Conservation (phyloP, 1,140 invertebrate species). For the Choristoneura fumiferana region DNA sequence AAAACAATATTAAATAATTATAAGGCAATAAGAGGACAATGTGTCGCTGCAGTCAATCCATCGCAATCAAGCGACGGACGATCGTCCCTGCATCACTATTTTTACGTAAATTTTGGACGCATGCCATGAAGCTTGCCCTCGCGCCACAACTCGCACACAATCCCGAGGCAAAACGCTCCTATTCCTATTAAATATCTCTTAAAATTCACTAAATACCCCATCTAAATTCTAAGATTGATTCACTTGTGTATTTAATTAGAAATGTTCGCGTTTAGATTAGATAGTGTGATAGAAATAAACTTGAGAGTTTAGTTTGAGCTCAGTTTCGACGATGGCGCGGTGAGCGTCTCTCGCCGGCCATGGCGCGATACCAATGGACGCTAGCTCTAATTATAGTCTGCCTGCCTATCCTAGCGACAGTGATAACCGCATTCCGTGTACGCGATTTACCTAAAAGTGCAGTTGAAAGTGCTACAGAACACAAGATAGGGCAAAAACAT, state of each 20-base stretch:
- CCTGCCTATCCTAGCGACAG: constrained; percentile 65
- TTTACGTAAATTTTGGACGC: constrained; percentile 66
- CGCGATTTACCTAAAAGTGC: constrained; percentile 59
- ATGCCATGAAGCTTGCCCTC: constrained; percentile 62
- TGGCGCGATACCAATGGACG: constrained; percentile 67
- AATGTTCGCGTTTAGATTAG: constrained; percentile 26
- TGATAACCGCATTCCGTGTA: constrained; percentile 74
- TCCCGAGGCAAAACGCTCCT: constrained; percentile 54
- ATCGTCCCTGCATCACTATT: constrained; percentile 71
- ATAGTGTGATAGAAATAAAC: constrained; percentile 60
- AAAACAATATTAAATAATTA: no score
- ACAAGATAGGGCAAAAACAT: constrained; percentile 49
- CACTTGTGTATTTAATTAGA: constrained; percentile 43
- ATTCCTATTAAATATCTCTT: constrained; percentile 47
- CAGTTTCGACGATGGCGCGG: constrained; percentile 68
- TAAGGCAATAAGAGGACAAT: constrained; percentile 21
- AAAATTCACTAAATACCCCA: constrained; percentile 29
- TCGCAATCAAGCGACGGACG: constrained; percentile 57
- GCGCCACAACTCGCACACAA: constrained; percentile 62
- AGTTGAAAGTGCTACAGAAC: constrained; percentile 49
- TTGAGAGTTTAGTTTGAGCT: constrained; percentile 39
- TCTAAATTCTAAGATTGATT: constrained; percentile 53
- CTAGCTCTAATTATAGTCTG: constrained; percentile 68
- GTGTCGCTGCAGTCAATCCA: constrained; percentile 49
- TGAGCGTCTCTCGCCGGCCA: constrained; percentile 61